Conservation (phyloP, 2,113 vertebrate species). For the Candoia aspera region DNA sequence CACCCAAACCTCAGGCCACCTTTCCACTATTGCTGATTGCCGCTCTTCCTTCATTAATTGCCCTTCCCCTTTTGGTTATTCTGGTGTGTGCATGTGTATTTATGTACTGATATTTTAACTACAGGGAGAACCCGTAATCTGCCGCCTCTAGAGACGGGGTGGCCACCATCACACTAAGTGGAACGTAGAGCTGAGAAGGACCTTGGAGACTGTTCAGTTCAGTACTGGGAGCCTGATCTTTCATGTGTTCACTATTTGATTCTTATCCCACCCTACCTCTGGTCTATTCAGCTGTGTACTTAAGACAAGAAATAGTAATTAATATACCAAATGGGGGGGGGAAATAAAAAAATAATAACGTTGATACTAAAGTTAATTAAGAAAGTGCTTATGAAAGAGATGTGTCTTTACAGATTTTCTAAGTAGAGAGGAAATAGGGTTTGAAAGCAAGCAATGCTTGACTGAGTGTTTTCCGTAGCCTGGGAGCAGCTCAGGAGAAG, state of each 20-base stretch:
- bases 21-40: background rate
- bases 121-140: background rate
- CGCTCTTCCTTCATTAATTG: background rate
- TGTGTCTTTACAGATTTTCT: background rate
- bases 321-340: background rate
- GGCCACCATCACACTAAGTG: background rate
- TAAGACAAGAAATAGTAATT: background rate
- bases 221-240: background rate
- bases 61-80: background rate
- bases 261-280: background rate
- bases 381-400: background rate
- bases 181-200: background rate
- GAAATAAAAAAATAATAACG: background rate
- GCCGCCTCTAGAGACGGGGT: background rate
- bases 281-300: background rate
- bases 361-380: background rate
- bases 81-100: background rate
- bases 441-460: background rate
- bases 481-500: background rate
- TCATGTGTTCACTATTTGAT: background rate
- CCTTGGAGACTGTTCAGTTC: background rate
- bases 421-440: background rate
- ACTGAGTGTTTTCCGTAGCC: background rate
- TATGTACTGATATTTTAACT: background rate
- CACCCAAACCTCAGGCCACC: background rate